Evolutionary conservation across 2,888 invertebrate genomes (phyloP).

Genomic region (Heliconius aoede): DNA sequence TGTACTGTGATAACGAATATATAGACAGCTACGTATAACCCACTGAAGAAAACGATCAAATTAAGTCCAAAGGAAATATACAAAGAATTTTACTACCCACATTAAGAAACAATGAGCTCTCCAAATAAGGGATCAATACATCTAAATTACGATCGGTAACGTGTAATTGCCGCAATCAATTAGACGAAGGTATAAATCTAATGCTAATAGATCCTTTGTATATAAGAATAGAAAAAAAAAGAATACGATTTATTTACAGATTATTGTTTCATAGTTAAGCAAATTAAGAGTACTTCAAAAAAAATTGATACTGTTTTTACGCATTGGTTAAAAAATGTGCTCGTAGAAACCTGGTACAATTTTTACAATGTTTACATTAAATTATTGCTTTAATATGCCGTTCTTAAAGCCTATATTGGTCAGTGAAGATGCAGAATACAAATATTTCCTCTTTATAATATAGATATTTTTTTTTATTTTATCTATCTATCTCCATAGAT

Average conservation of each 20-base stretch:
- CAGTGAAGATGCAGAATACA: no score
- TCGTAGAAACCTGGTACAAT: no score
- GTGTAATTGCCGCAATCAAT: conserved; percentile 20
- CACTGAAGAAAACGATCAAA: background rate
- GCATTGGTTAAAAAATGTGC: no score
- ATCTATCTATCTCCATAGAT: no score
- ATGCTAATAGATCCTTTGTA: background rate
- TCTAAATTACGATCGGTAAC: conserved; percentile 21
- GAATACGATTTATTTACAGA: background rate
- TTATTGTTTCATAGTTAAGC: no score
- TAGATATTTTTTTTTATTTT: no score
- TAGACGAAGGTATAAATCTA: conserved; percentile 5
- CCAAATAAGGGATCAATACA: conserved; percentile 17
- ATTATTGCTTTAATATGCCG: no score
- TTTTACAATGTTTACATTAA: no score
- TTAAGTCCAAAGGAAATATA: background rate
- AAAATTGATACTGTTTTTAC: background rate
- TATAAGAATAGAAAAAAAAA: background rate
- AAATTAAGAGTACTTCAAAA: background rate
- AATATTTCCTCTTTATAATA: no score
- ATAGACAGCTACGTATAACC: background rate
- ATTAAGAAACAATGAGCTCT: background rate
- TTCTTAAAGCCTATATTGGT: no score
- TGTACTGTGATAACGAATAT: background rate
- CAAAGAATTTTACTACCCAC: background rate